Base-by-base conservation (phyloP, 1,140 invertebrate species). In the Pseudomyrmex sp. region DNA sequence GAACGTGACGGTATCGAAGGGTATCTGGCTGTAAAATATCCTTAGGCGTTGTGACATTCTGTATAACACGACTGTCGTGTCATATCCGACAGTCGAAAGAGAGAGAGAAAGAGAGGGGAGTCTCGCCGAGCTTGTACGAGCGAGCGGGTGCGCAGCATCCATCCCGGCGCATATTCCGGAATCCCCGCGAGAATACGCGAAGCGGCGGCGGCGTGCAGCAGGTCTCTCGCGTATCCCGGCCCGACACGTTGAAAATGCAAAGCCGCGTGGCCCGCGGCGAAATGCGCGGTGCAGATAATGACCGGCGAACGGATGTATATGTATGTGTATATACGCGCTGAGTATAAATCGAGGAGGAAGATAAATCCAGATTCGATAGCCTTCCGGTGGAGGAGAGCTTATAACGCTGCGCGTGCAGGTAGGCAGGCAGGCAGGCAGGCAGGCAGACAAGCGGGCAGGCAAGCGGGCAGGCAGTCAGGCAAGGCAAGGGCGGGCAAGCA, bases 301-400 rank as follows among this genome's bases (percentile, higher is more conserved):
- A 80, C 76, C 54, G 52, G 50, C 75, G 61, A 77, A 56, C 44
- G 58, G 58, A 1, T 35, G 72, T 26, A 9, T 48, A 1, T 48
- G 20, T 52, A 8, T 15, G 23, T n/a, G 48, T 5, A 8, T 13
- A 35, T 20, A 56, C 23, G 44, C 70, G 15, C 35, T 35, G 35
- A 15, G 4, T 56, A 20, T 69, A 44, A 52, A 63, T 82, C 18
- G 46, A 72, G 77, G 18, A 63, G 68, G 48, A 82, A 70, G 61
- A 26, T 69, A 75, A 54, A 76, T 80, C 61, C 66, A 86, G 85
- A 85, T 82, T 65, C 44, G 26, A 83, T 73, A 70, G 77, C 63
- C 85, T 83, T 48, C 50, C 84, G 84, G 63, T 86, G 44, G 61
- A 80, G 76, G 59, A 66, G 54, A 59, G 58, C 58, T 79, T 70